Conservation (phyloP, 2,797 vertebrate genomes). For the Schizopygopsis malacanthus region DNA sequence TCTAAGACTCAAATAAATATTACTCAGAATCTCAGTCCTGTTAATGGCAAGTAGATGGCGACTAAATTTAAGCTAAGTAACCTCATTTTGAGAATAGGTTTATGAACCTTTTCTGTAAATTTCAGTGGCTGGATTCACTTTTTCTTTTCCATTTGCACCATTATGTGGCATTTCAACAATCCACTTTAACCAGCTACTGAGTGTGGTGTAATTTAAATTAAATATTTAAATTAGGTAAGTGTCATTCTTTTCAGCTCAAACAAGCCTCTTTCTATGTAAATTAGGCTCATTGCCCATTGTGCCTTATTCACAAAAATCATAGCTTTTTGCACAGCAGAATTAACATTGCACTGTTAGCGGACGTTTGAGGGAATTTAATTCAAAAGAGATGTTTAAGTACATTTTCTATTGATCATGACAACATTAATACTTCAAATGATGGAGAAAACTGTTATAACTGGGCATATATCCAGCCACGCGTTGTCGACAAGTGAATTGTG, state of each 20-base stretch:
- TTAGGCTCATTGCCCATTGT: not conserved
- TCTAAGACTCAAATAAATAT: slow-evolving; percentile 25
- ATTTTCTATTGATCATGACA: slow-evolving; percentile 16
- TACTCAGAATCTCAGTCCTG: not conserved
- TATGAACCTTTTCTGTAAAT: not conserved
- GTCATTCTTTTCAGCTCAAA: not conserved
- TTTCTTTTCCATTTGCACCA: not conserved
- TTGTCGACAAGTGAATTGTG: not conserved
- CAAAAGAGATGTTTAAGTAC: slow-evolving; percentile 5
- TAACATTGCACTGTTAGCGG: not conserved
- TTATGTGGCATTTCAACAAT: not conserved
- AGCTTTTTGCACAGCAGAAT: not conserved
- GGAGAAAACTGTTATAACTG: not conserved
- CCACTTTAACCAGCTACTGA: slow-evolving; percentile 2
- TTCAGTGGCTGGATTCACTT: not conserved
- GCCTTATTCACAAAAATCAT: not conserved
- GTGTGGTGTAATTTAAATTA: not conserved
- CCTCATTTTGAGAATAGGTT: not conserved
- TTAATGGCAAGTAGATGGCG: not conserved
- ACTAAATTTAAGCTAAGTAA: not conserved
- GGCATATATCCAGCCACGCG: slow-evolving; percentile 3
- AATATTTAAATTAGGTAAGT: not conserved
- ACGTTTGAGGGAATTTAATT: not conserved
- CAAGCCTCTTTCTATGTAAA: slow-evolving; percentile 1
- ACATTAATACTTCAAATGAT: slow-evolving; percentile 29